These are phyloP conservation scores for Phenacoccus solenopsis DNA, from an alignment of 1,140 invertebrate species.

Conservation along the genomic window DNA sequence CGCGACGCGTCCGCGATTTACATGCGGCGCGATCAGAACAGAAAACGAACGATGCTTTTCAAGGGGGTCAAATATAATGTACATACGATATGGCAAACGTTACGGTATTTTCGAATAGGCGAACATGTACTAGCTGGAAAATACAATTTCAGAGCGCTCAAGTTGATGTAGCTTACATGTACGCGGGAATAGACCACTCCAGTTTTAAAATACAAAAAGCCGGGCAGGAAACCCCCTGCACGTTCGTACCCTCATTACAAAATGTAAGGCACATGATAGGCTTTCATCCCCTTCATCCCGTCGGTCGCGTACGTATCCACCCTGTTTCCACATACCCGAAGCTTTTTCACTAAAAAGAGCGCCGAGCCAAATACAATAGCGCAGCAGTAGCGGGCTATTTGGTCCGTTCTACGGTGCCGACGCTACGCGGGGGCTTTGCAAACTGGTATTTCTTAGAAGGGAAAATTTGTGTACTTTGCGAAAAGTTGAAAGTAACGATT, in stretches of 20 bases:
- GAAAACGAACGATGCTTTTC: too few relatives aligned
- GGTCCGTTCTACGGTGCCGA: background rate
- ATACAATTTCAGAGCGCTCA: background rate
- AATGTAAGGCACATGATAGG: background rate
- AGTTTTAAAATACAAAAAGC: slow-evolving; percentile 3
- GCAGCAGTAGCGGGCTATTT: background rate
- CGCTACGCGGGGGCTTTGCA: background rate
- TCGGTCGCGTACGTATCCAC: background rate
- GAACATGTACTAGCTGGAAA: background rate
- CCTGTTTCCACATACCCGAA: background rate
- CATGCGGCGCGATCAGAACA: too few relatives aligned
- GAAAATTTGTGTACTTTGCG: background rate
- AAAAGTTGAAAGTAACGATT: background rate
- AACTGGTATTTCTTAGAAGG: background rate
- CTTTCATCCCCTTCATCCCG: background rate
- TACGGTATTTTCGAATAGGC: too few relatives aligned
- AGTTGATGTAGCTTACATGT: background rate
- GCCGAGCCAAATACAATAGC: background rate
- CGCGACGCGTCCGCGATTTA: too few relatives aligned
- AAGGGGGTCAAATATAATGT: too few relatives aligned
- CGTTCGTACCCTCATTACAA: slow-evolving; percentile 1
- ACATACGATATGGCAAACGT: too few relatives aligned
- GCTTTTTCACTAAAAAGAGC: background rate
- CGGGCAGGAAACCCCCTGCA: background rate
- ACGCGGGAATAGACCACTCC: background rate